Conservation (phyloP, 2,888 invertebrate genomes). For the Netelia virgata region DNA sequence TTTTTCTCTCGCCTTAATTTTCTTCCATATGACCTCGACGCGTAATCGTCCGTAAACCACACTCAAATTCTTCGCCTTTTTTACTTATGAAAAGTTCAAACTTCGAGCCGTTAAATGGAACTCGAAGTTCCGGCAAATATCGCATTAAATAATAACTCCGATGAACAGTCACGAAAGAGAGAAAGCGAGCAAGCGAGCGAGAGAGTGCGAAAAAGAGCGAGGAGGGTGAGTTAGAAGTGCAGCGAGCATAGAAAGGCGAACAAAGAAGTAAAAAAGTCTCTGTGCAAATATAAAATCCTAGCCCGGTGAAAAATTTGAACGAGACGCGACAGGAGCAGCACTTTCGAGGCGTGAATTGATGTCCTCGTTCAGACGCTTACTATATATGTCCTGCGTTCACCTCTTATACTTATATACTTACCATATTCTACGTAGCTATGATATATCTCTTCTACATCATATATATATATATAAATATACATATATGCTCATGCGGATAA, state of each 20-base stretch:
- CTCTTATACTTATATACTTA: conserved; percentile 25
- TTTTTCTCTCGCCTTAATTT: not conserved
- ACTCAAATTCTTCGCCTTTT: not conserved
- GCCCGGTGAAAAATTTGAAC: conserved; percentile 44
- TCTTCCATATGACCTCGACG: not conserved
- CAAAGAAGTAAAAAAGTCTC: conserved; percentile 24
- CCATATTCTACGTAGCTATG: conserved; percentile 22
- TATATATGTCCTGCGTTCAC: not conserved
- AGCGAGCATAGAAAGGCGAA: not conserved
- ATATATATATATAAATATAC: not conserved
- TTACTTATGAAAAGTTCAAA: conserved; percentile 23
- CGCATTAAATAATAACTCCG: conserved; percentile 38
- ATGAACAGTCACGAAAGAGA: conserved; percentile 40
- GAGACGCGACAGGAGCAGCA: conserved; percentile 31
- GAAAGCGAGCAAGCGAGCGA: not conserved
- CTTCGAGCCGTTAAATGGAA: conserved; percentile 10
- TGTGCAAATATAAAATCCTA: conserved; percentile 47
- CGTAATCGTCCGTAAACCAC: not conserved
- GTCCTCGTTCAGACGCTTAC: conserved; percentile 47
- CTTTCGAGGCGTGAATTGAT: conserved; percentile 62
- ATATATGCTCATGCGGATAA: conserved; percentile 13
- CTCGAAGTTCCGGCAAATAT: conserved; percentile 32
- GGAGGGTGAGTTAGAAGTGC: not conserved
- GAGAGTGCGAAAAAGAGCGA: too few species aligned
- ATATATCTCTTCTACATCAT: conserved; percentile 24